Percentiles rank a stretch among this genome's conserved stretches.
Conservation (phyloP, 2,113 vertebrate species). For the Pogona vitticeps region DNA sequence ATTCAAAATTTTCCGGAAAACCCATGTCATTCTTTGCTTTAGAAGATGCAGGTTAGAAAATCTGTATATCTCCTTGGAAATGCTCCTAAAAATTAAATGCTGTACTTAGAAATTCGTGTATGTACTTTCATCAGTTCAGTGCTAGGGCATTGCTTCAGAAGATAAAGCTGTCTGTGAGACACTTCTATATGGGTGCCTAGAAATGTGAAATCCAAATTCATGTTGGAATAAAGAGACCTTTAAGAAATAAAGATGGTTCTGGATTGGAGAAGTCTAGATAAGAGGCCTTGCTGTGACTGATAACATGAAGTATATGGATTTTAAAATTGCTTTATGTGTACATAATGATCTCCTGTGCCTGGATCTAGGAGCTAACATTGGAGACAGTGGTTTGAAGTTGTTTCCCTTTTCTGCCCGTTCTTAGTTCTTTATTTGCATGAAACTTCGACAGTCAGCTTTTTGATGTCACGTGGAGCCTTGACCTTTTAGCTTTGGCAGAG, state of each 20-base stretch:
- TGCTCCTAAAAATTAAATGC: background rate
- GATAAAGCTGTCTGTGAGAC: background rate
- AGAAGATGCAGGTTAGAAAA: background rate
- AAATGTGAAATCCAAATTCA: slow-evolving; percentile 3
- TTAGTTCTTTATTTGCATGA: no score
- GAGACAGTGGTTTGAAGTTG: no score
- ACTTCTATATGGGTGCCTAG: background rate
- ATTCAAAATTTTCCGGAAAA: no score
- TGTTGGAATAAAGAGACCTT: background rate
- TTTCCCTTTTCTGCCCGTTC: no score
- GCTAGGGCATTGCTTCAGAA: background rate
- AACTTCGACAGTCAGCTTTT: no score
- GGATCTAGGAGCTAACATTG: no score
- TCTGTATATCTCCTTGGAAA: background rate
- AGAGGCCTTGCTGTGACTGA: slow-evolving; percentile 1
- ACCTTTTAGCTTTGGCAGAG: no score
- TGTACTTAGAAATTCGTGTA: background rate
- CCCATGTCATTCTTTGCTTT: no score
- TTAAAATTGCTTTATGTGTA: background rate
- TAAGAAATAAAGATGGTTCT: background rate
- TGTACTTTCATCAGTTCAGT: background rate
- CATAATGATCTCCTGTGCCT: no score
- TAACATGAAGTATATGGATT: slow-evolving; percentile 1
- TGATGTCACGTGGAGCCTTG: no score
- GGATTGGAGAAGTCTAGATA: background rate